phyloP scores from a whole-genome alignment of 2,888 invertebrate species.

The Caenorhabditis sulstoni region DNA sequence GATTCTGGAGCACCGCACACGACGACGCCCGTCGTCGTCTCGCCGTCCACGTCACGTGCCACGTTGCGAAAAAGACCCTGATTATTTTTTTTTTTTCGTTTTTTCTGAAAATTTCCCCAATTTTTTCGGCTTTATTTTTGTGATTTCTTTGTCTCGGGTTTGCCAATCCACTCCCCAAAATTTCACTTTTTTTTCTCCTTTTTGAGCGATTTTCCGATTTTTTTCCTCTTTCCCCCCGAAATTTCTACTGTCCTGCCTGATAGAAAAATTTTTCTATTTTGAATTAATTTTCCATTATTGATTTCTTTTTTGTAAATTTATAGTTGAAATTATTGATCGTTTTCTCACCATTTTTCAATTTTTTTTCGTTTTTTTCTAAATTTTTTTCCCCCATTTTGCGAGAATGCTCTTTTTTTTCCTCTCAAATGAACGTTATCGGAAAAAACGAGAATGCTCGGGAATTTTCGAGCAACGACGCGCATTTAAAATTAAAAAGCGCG shows the following conservation, averaged over 20 bases:
- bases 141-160: too few relatives aligned
- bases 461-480: too few relatives aligned
- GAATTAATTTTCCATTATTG: too few relatives aligned
- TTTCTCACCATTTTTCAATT: neutral
- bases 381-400: neutral
- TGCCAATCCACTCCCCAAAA: slow-evolving; percentile 1
- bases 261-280: too few relatives aligned
- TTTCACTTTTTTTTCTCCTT: neutral
- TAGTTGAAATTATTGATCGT: too few relatives aligned
- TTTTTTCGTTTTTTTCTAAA: neutral
- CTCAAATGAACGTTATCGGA: too few relatives aligned
- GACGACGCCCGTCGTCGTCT: slow-evolving; percentile 24
- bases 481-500: neutral
- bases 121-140: neutral
- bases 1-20: slow-evolving; percentile 30
- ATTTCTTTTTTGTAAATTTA: too few relatives aligned
- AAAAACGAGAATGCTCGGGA: too few relatives aligned
- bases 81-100: neutral
- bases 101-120: neutral
- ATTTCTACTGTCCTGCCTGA: too few relatives aligned
- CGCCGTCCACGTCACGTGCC: slow-evolving; percentile 21
- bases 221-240: too few relatives aligned
- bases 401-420: neutral
- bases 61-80: slow-evolving; percentile 1
- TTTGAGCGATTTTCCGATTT: too few relatives aligned